A percentile compares a stretch with the other conserved stretches of the same genome.
phyloP scores from a whole-genome alignment of 1,140 invertebrate genomes.

The Mercenaria mercenaria region DNA sequence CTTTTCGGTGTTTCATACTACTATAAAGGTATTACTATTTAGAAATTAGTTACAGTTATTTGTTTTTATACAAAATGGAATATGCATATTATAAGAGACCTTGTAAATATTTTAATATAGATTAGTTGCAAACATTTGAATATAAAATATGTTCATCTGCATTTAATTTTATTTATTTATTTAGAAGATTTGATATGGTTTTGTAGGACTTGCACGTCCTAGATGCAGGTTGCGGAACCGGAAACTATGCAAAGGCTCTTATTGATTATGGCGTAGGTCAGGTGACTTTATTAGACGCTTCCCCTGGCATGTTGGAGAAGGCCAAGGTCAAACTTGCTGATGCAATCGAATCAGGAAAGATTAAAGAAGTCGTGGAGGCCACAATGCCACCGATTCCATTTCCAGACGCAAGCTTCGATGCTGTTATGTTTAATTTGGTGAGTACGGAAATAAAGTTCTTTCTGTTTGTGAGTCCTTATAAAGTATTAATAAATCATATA shows the following conservation, averaged over 20 bases:
- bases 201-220: constrained; percentile 49
- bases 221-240: constrained; percentile 50
- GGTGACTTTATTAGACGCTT: constrained; percentile 49
- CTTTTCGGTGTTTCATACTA: no score
- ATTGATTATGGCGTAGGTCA: constrained; percentile 34
- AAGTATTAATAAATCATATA: no score
- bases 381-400: constrained; percentile 41
- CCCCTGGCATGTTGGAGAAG: constrained; percentile 46
- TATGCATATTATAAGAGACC: no score
- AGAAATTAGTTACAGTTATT: no score
- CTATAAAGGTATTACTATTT: no score
- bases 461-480: background rate
- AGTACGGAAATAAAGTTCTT: background rate
- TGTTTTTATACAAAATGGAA: no score
- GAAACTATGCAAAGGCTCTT: constrained; percentile 35
- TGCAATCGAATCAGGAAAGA: constrained; percentile 14
- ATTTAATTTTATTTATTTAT: no score
- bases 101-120: no score
- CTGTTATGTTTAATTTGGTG: constrained; percentile 55
- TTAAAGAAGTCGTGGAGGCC: constrained; percentile 15
- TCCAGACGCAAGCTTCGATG: constrained; percentile 20
- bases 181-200: no score
- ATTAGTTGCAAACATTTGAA: no score
- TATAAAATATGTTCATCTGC: no score
- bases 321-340: constrained; percentile 37